Evolutionary conservation across 2,113 vertebrate species (phyloP), one percentile per base, ranked within the genome.

Genomic region (Notarius lentiginosus): DNA sequence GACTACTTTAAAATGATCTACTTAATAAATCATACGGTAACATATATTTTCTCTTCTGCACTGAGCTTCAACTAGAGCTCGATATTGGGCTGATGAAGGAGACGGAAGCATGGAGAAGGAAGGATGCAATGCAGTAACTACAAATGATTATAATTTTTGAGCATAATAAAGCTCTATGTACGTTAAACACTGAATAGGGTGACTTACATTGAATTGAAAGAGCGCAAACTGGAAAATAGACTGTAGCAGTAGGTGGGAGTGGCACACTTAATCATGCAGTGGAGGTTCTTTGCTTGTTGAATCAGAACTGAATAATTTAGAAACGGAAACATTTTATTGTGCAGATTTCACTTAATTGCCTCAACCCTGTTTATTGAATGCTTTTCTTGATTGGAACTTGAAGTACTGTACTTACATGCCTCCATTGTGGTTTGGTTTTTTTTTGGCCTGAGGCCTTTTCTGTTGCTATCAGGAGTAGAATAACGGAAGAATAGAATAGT

Each of bases 301-400:
- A 66, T 60, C 65, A 47, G 83, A 77, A 30, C 22, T 87, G 72
- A 73, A 55, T 68, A 22, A n/a, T 87, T 87, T 83, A 87, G 84
- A 53, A 53, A 80, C 58, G 79, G 34, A 73, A 85, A 72, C 77
- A 79, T 88, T 87, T 85, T 83, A 83, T 87, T 89, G 72, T 5
- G 30, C 79, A 77, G 47, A 85, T 79, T 82, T 63, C 68, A 73
- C 65, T 79, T 86, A 89, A 85, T 88, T 80, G 87, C 79, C 61
- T 66, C 61, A 83, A 53, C 4, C 24, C 22, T 66, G 5, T 27
- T 47, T n/a, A 47, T 24, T 82, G 66, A 79, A 60, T 56, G 82
- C 56, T 63, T 89, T 72, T 76, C 70, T 58, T 51, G 84, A 87
- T 70, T 87, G 84, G 84, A 82, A 88, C 84, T 88, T 82, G 22